Evolutionary conservation across 2,888 invertebrate species (phyloP).

Genomic region (Nymphalis urticae): DNA sequence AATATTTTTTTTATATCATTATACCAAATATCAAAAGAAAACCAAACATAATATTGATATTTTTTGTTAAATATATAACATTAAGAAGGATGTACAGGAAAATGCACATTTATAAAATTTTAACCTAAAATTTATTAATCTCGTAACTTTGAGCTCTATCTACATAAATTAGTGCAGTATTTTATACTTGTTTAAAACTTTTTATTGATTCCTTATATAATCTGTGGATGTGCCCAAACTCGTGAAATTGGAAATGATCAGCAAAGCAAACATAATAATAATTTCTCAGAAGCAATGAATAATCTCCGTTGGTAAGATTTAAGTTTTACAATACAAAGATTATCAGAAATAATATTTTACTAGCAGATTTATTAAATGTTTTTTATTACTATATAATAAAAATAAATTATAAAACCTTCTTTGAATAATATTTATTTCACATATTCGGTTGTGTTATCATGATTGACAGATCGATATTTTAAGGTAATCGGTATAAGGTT

Average conservation of each 20-base stretch:
- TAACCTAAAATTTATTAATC: slow-evolving; percentile 13
- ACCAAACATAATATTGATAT: too few relatives aligned
- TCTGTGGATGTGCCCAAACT: slow-evolving; percentile 15
- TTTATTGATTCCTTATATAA: neutral
- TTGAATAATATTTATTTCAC: too few relatives aligned
- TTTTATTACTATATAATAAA: neutral
- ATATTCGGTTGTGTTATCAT: too few relatives aligned
- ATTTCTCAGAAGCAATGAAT: neutral
- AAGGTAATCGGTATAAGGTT: neutral
- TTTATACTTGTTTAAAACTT: slow-evolving; percentile 5
- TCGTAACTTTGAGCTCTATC: slow-evolving; percentile 21
- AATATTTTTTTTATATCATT: too few relatives aligned
- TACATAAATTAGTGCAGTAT: slow-evolving; percentile 14
- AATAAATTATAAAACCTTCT: too few relatives aligned
- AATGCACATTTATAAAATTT: neutral
- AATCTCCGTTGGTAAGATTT: neutral
- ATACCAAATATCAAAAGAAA: too few relatives aligned
- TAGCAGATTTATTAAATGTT: neutral
- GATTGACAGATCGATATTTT: neutral
- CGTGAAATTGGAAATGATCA: neutral
- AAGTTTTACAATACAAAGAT: neutral
- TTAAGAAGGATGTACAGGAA: too few relatives aligned
- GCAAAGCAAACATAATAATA: neutral
- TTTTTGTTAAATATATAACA: neutral
- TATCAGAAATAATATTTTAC: neutral